Percentiles rank a stretch among this genome's conserved stretches.
These are phyloP conservation scores for Furcifer pardalis DNA, from an alignment of 2,797 vertebrate genomes.

Conservation along the genomic window DNA sequence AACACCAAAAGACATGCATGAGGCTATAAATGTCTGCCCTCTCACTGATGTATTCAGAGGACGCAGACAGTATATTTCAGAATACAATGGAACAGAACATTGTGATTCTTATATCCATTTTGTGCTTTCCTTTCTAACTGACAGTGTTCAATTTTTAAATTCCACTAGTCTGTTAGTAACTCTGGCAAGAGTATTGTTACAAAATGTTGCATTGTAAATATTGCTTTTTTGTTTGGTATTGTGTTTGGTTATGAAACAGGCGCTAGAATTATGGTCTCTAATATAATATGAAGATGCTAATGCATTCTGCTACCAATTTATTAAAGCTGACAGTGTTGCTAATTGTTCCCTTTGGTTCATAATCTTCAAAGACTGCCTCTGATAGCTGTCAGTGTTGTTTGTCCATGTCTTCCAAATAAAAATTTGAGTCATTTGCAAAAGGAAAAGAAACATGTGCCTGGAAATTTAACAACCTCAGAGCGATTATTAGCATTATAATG, in stretches of 20 bases:
- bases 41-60: conserved; percentile 57
- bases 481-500: neutral
- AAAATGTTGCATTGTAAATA: conserved; percentile 15
- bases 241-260: conserved; percentile 21
- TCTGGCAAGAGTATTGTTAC: conserved; percentile 10
- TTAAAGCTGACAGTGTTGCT: conserved; percentile 53
- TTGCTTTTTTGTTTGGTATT: conserved; percentile 11
- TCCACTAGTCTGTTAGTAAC: conserved; percentile 12
- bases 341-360: conserved; percentile 64
- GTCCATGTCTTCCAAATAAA: conserved; percentile 36
- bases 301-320: conserved; percentile 66
- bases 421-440: conserved; percentile 20
- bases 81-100: neutral
- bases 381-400: conserved; percentile 32
- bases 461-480: neutral
- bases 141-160: conserved; percentile 23
- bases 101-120: neutral
- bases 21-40: conserved; percentile 57
- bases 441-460: neutral
- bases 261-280: conserved; percentile 48
- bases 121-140: conserved; percentile 12
- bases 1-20: conserved; percentile 37
- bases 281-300: conserved; percentile 56
- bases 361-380: conserved; percentile 61
- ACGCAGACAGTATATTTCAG: conserved; percentile 21